Conservation (phyloP, 2,888 invertebrate genomes). For the Notocelia uddmanniana region DNA sequence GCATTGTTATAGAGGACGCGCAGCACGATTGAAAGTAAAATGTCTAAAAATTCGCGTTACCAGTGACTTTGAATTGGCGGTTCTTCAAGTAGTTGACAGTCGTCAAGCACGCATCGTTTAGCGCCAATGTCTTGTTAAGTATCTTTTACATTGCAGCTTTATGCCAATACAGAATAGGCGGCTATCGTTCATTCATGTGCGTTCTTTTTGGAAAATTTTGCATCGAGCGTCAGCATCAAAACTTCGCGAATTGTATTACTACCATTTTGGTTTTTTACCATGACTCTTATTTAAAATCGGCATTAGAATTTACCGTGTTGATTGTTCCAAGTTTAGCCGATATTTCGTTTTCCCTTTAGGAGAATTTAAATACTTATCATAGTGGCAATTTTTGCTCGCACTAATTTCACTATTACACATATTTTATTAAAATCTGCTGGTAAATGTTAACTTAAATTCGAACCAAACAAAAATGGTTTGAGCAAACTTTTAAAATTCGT, state of each 20-base stretch:
- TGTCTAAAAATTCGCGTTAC: constrained; percentile 17
- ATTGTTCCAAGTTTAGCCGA: no score
- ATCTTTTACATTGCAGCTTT: neutral
- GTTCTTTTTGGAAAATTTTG: neutral
- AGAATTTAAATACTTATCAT: no score
- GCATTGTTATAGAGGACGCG: no score
- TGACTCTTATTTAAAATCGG: no score
- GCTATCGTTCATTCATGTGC: neutral
- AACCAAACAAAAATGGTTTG: constrained; percentile 25
- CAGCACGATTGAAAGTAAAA: constrained; percentile 32
- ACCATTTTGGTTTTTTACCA: no score
- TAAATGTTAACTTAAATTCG: neutral
- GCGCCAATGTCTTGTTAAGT: neutral
- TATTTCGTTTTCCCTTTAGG: no score
- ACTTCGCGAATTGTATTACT: no score
- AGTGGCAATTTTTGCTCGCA: no score
- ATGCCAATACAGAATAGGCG: constrained; percentile 1
- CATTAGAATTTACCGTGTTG: no score
- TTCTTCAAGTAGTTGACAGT: constrained; percentile 29
- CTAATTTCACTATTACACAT: no score
- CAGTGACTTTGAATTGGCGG: constrained; percentile 28
- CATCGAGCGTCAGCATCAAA: no score
- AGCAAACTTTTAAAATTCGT: constrained; percentile 51
- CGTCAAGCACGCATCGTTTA: constrained; percentile 20
- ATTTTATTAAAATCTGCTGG: no score